Percentiles rank a stretch among this genome's conserved stretches.
Conservation (phyloP, 1,140 invertebrate species). For the Caenorhabditis latens region DNA sequence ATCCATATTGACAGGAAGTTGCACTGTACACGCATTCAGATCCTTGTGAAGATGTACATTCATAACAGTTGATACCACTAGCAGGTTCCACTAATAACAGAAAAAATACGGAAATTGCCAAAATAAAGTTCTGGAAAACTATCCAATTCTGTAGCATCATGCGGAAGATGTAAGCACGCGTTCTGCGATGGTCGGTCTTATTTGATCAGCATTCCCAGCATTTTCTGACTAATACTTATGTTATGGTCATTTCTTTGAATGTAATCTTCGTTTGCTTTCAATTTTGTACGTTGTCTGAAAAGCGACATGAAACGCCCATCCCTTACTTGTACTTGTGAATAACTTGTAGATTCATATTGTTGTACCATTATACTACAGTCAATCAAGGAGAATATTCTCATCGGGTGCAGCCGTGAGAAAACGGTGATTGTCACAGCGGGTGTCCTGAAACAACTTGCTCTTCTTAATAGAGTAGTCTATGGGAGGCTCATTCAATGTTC, state of each 20-base stretch:
- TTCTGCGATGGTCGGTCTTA: conserved; percentile 21
- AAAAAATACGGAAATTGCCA: background rate
- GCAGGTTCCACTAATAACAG: background rate
- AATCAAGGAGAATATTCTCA: conserved; percentile 12
- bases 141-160: background rate
- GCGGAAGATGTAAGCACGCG: conserved; percentile 2
- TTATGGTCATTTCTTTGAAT: conserved; percentile 55
- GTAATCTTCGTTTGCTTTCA: conserved; percentile 44
- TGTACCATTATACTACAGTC: background rate
- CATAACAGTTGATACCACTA: conserved; percentile 64
- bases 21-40: conserved; percentile 64
- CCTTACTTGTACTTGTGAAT: conserved; percentile 9
- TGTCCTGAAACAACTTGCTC: background rate
- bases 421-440: conserved; percentile 39
- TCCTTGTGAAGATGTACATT: conserved; percentile 66
- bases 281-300: background rate
- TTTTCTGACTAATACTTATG: conserved; percentile 50
- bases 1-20: conserved; percentile 63
- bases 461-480: background rate
- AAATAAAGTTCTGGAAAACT: background rate
- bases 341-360: conserved; percentile 12
- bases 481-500: conserved; percentile 32
- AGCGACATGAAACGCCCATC: background rate
- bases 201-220: conserved; percentile 41
- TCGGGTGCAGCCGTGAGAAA: conserved; percentile 23